Evolutionary conservation across 2,888 invertebrate species (phyloP), one percentile per base, ranked within the genome.

Genomic region (Chrysina gloriosa): DNA sequence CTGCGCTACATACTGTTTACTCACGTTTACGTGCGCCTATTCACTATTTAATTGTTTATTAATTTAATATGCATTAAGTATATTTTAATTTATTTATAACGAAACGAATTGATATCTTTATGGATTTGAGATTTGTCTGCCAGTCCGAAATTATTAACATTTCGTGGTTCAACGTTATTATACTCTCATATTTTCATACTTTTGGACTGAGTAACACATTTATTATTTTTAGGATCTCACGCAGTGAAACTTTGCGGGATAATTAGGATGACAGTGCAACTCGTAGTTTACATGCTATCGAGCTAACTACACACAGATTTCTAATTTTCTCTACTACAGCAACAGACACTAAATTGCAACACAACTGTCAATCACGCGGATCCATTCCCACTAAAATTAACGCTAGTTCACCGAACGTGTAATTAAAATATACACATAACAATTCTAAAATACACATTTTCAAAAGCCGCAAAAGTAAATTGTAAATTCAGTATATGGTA

Each of bases 151-250:
- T n/a, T n/a, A n/a, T 11, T 11, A 42, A 7, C 19, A 9, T 45
- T 9, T 16, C 16, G 52, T 52, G 9, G 16, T 19, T 31, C 9
- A 52, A 52, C 16, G 16, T n/a, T 5, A 4, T 29, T 19, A 9
- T 27, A 42, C 27, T 42, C 27, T 25, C 16, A 29, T 61, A 61
- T 42, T 61, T 61, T 42, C 27, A 61, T 61, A 27, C 19, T 61
- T 58, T 61, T 61, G 58, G 58, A 42, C 27, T 61, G 56, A 56
- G 36, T 23, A 61, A 42, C 16, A n/a, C 7, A 9, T 52, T 6
- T 42, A 52, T 31, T 61, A 61, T 61, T 61, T 61, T 42, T 58
- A 58, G 58, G 4, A n/a, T 19, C 19, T 42, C 25, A 27, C 11
- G 39, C 21, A 9, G 25, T 14, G 27, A 56, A 36, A 34, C 3